phyloP scores from a whole-genome alignment of 2,113 vertebrate genomes.

The Pongo pygmaeus region DNA sequence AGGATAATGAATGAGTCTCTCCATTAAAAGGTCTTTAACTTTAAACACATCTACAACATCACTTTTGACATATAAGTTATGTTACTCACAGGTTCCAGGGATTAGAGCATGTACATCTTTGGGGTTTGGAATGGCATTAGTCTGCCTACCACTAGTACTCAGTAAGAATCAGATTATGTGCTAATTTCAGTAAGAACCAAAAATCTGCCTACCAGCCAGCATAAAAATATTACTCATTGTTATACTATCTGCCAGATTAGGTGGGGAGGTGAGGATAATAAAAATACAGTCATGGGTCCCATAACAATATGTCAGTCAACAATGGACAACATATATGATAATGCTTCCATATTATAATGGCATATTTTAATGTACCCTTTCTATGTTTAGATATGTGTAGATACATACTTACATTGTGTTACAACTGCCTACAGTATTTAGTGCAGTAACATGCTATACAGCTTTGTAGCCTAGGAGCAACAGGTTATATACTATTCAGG shows the following conservation, averaged over 20 bases:
- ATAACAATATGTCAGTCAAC: not conserved
- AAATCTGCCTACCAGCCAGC: not conserved
- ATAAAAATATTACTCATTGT: not conserved
- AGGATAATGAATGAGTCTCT: not conserved
- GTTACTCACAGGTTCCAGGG: not conserved
- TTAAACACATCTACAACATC: not conserved
- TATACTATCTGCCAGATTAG: not conserved
- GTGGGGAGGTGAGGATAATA: not conserved
- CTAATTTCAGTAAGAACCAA: not conserved
- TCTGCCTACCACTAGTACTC: not conserved
- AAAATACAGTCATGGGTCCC: not conserved
- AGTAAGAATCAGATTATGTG: not conserved
- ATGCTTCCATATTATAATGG: not conserved
- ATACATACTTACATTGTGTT: not conserved
- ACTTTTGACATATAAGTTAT: not conserved
- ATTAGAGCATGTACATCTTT: not conserved
- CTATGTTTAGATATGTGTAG: not conserved
- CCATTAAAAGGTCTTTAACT: not conserved
- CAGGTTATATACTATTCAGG: not conserved
- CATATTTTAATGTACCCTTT: not conserved
- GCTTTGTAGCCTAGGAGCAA: not conserved
- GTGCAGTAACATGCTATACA: not conserved
- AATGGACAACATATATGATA: not conserved
- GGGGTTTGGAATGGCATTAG: not conserved
- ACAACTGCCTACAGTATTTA: not conserved